Conservation (phyloP, 2,797 vertebrate genomes). For the Karalla daura region DNA sequence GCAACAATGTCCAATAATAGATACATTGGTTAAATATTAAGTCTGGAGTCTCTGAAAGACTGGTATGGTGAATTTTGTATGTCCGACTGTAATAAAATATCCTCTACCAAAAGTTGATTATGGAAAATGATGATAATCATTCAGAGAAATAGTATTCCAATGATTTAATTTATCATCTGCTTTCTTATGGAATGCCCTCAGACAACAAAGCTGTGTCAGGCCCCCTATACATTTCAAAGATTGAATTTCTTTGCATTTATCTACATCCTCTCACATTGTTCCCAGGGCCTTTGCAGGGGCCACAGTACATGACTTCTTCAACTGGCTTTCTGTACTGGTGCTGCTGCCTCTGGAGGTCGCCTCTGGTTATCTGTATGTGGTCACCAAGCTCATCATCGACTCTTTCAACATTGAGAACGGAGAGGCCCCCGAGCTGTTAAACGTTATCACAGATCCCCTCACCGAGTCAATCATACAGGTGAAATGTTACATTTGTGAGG, state of each 20-base stretch:
- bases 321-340: constrained; percentile 94
- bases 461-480: constrained; percentile 92
- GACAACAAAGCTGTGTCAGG: not conserved
- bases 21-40: too few species aligned
- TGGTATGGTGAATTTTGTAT: too few species aligned
- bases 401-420: constrained; percentile 90
- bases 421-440: constrained; percentile 91
- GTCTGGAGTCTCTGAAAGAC: too few species aligned
- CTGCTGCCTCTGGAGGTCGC: constrained; percentile 91
- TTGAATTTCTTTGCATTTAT: constrained; percentile 8
- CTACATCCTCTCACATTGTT: not conserved
- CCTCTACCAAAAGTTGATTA: too few species aligned
- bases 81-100: too few species aligned
- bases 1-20: too few species aligned
- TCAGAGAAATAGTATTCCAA: too few species aligned
- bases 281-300: constrained; percentile 95
- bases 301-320: constrained; percentile 97
- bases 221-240: not conserved
- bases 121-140: too few species aligned
- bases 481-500: constrained; percentile 1
- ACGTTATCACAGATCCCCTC: constrained; percentile 93
- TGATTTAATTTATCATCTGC: too few species aligned
- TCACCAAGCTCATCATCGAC: constrained; percentile 86
- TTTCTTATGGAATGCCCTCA: too few species aligned
- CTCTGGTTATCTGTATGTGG: constrained; percentile 86